These are phyloP conservation scores for Noturus placidus DNA, from an alignment of 2,113 vertebrate species.

Conservation along the genomic window DNA sequence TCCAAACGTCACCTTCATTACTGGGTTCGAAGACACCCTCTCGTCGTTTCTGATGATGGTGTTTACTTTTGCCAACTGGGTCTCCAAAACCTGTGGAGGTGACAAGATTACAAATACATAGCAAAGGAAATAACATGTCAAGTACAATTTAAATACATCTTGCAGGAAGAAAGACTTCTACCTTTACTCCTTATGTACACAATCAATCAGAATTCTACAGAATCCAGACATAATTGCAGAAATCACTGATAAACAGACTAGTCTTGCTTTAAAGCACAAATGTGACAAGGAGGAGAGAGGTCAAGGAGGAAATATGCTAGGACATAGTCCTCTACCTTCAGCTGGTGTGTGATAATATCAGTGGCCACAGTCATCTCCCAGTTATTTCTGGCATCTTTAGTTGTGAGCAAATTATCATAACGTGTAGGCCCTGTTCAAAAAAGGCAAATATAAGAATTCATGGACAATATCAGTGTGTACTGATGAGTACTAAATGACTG, in stretches of 20 bases:
- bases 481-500: neutral
- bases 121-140: neutral
- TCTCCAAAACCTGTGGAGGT: slow-evolving; percentile 75
- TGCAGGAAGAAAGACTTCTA: neutral
- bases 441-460: neutral
- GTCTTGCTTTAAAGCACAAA: too few species aligned
- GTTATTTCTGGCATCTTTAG: slow-evolving; percentile 77
- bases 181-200: too few species aligned
- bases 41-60: slow-evolving; percentile 76
- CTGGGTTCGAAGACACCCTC: slow-evolving; percentile 77
- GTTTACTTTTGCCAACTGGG: slow-evolving; percentile 72
- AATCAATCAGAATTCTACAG: neutral
- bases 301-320: neutral
- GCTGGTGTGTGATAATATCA: slow-evolving; percentile 69
- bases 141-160: neutral
- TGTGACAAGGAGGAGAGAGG: neutral
- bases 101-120: neutral
- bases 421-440: slow-evolving; percentile 65
- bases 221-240: neutral
- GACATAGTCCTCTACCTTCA: slow-evolving; percentile 72
- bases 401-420: slow-evolving; percentile 70
- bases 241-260: neutral
- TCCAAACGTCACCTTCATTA: slow-evolving; percentile 81
- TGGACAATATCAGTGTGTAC: neutral
- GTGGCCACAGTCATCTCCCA: slow-evolving; percentile 79